Conservation (phyloP, 2,113 vertebrate species). For the Megaceryle torquata region DNA sequence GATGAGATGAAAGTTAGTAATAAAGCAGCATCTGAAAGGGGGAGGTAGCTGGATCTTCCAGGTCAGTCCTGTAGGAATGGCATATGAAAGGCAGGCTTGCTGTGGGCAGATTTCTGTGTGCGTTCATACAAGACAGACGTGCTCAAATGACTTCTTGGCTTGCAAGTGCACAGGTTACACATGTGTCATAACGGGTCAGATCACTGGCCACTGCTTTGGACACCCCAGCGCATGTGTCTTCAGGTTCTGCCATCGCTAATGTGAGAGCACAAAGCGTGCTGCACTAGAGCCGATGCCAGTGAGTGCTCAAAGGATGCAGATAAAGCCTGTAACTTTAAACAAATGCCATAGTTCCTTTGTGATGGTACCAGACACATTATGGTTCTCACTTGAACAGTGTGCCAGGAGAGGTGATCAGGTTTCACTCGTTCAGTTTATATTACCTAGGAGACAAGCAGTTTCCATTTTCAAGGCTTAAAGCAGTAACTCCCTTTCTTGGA, state of each 20-base stretch:
- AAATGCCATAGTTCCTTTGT: constrained; percentile 1
- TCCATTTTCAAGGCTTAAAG: constrained; percentile 40
- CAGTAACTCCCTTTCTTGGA: constrained; percentile 20
- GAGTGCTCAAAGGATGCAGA: background rate
- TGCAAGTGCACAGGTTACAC: background rate
- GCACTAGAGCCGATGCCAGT: background rate
- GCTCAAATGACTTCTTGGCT: background rate
- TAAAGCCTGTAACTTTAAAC: background rate
- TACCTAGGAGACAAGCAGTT: constrained; percentile 64
- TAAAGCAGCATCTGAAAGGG: background rate
- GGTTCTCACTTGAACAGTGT: constrained; percentile 20
- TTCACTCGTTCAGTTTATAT: constrained; percentile 60
- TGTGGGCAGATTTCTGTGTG: fast-evolving
- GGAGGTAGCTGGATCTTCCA: background rate
- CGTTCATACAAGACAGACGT: background rate
- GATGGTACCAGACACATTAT: background rate
- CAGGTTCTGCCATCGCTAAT: background rate
- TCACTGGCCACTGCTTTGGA: background rate
- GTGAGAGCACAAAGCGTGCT: background rate
- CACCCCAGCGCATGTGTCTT: fast-evolving
- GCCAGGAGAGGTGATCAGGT: constrained; percentile 62
- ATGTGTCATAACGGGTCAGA: background rate
- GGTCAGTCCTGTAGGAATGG: background rate
- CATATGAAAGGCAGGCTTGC: background rate
- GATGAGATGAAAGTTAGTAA: background rate